phyloP scores from a whole-genome alignment of 2,113 vertebrate species.

The Genyomyrus donnyi region DNA sequence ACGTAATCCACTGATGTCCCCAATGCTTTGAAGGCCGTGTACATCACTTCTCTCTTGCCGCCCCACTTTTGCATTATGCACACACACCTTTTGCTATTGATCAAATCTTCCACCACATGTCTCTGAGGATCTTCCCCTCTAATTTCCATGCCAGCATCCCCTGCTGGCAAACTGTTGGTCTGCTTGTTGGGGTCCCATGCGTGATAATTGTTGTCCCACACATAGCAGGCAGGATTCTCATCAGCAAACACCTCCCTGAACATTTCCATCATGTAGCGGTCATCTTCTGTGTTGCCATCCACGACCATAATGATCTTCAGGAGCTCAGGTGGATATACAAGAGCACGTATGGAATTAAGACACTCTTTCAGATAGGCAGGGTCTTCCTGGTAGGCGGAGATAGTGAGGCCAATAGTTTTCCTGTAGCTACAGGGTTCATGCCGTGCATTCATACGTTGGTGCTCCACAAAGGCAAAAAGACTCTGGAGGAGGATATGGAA shows the following conservation, averaged over 20 bases:
- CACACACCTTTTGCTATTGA: constrained; percentile 66
- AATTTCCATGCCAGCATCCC: constrained; percentile 39
- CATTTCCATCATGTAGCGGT: constrained; percentile 85
- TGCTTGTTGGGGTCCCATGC: constrained; percentile 47
- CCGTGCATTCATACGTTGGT: constrained; percentile 46
- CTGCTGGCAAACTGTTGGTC: constrained; percentile 6
- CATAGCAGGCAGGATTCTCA: constrained; percentile 64
- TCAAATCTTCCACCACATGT: constrained; percentile 66
- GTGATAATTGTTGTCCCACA: constrained; percentile 82
- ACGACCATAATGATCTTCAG: constrained; percentile 79
- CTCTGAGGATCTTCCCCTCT: constrained; percentile 63
- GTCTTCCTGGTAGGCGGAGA: constrained; percentile 82
- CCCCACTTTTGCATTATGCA: constrained; percentile 90
- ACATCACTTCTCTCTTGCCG: constrained; percentile 88
- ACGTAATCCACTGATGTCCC: constrained; percentile 77
- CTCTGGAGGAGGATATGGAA: constrained; percentile 75
- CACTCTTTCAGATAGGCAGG: constrained; percentile 74
- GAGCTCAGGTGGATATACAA: constrained; percentile 68
- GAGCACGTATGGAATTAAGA: constrained; percentile 64
- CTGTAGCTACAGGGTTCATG: constrained; percentile 47
- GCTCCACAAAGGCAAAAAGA: constrained; percentile 75
- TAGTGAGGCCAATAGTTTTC: constrained; percentile 75
- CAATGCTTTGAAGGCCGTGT: constrained; percentile 80
- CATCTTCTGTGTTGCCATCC: constrained; percentile 74
- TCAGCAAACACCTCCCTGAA: constrained; percentile 75